A percentile compares a stretch with the other conserved stretches of the same genome.
phyloP scores from a whole-genome alignment of 1,140 invertebrate genomes.

The Nephotettix cincticeps region DNA sequence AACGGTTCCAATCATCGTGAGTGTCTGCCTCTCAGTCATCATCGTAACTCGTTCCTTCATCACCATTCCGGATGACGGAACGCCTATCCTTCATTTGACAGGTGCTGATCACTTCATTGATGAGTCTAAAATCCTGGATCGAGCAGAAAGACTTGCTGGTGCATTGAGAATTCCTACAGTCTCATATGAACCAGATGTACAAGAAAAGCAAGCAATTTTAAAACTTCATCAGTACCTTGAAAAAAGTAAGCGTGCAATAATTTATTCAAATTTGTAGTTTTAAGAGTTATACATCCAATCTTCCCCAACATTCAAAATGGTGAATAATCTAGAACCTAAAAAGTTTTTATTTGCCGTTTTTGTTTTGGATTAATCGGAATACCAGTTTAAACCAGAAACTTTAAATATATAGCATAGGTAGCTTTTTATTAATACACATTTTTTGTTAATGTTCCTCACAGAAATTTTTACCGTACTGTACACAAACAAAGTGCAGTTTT shows the following conservation, averaged over 20 bases:
- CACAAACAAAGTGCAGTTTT: no score
- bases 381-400: no score
- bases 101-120: constrained; percentile 24
- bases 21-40: neutral
- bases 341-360: no score
- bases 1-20: neutral
- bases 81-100: neutral
- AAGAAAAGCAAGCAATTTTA: constrained; percentile 34
- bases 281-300: no score
- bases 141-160: constrained; percentile 35
- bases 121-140: constrained; percentile 27
- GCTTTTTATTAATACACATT: no score
- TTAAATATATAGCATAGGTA: no score
- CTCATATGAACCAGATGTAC: constrained; percentile 33
- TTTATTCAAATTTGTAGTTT: no score
- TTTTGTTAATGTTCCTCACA: no score
- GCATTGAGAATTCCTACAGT: constrained; percentile 35
- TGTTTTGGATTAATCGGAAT: no score
- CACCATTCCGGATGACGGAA: neutral
- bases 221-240: constrained; percentile 33
- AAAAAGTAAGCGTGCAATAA: constrained; percentile 33
- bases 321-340: no score
- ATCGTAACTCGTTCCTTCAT: neutral
- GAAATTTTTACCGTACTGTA: no score
- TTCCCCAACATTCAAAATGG: no score